phyloP scores from a whole-genome alignment of 2,113 vertebrate species.

The Poicephalus meyeri region DNA sequence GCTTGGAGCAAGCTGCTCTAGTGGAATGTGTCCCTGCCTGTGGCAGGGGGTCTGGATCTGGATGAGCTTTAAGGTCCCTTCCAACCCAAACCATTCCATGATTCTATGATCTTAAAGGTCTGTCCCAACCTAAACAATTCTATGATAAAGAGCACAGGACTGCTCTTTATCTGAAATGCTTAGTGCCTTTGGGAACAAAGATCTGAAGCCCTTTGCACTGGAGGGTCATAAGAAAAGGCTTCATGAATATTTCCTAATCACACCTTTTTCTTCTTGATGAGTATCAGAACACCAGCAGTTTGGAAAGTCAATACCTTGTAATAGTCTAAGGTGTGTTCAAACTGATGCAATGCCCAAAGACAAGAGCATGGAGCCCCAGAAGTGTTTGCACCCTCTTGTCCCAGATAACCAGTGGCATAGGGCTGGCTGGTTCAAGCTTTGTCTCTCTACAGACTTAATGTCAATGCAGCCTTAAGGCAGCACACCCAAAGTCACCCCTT shows the following conservation, averaged over 20 bases:
- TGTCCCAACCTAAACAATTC: not conserved
- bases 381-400: not conserved
- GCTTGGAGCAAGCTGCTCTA: not conserved
- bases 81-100: not conserved
- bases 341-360: not conserved
- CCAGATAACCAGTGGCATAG: not conserved
- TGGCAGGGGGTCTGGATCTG: not conserved
- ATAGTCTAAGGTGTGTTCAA: not conserved
- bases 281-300: not conserved
- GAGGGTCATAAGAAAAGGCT: not conserved
- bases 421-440: not conserved
- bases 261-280: not conserved
- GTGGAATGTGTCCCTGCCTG: not conserved
- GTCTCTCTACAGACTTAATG: not conserved
- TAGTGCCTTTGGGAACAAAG: not conserved
- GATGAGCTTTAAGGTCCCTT: not conserved
- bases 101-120: not conserved
- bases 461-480: not conserved
- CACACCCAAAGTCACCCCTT: not conserved
- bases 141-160: not conserved
- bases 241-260: not conserved
- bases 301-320: not conserved
- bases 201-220: not conserved
- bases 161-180: not conserved
- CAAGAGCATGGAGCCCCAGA: not conserved